Conservation (phyloP, 2,888 invertebrate species). For the Xanthorhoe spadicearia region DNA sequence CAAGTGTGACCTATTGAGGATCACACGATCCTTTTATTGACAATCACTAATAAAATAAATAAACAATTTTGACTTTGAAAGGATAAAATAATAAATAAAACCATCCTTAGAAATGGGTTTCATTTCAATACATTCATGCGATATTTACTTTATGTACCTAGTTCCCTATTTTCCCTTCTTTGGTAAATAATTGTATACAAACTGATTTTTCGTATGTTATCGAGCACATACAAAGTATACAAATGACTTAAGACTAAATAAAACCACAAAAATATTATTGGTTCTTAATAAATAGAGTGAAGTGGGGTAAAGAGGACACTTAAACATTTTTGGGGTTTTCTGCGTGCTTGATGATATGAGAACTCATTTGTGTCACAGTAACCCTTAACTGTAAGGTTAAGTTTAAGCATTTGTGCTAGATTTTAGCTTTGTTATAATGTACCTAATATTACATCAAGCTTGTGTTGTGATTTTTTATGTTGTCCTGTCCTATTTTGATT, state of each 20-base stretch:
- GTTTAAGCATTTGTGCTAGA: constrained; percentile 8
- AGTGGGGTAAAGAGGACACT: background rate
- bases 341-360: background rate
- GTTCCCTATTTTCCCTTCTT: background rate
- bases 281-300: background rate
- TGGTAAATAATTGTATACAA: background rate
- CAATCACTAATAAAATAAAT: too few species aligned
- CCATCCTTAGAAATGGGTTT: too few species aligned
- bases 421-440: constrained; percentile 10
- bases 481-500: background rate
- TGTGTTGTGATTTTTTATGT: constrained; percentile 16
- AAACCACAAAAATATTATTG: too few species aligned
- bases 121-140: background rate
- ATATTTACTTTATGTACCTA: background rate
- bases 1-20: too few species aligned
- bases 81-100: background rate
- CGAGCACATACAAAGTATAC: background rate
- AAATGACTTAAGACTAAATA: too few species aligned
- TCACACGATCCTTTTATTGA: too few species aligned
- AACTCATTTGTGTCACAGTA: background rate
- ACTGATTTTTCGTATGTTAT: background rate
- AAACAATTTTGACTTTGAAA: too few species aligned
- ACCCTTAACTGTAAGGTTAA: background rate
- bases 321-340: background rate
- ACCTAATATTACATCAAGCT: constrained; percentile 35